Base-by-base conservation (phyloP, 2,113 vertebrate species). In the Thamnophis sirtalis region DNA sequence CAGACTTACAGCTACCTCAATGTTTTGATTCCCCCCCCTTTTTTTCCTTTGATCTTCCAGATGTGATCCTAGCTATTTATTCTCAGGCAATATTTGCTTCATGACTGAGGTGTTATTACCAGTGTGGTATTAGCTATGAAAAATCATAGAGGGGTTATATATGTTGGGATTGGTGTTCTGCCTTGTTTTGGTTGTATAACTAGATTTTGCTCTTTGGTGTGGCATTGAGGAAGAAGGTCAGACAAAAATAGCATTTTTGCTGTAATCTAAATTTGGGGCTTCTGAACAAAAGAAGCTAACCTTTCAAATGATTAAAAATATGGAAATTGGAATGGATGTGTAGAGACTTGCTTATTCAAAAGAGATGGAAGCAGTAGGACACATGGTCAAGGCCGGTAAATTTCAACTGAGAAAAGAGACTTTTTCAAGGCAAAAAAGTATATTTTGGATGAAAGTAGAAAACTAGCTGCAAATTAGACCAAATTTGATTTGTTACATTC, bases 401-500 rank as follows among this genome's bases (percentile, higher is more conserved):
- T 95, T 96, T 92, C 94, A 95, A 91, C 68, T 56, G 0, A n/a
- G 94, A 94, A 90, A 91, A 92, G 73, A 91, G 92, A 90, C 93
- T 95, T 87, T 95, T 96, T 93, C 2, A 80, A 51, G 94, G 58
- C 26, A 94, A 89, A 95, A 63, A 88, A 84, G 73, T 38, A 17
- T 21, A 38, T 80, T 43, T 80, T 7, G 1, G 33, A 43, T 9
- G 73, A 38, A 80, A 80, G 73, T 80, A 7, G 73, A 80, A 80
- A 80, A 68, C 63, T 33, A 33, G 28, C 63, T 68, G 28, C 28
- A 33, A 33, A 38, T 80, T 80, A 21, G 17, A 80, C 1, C 17
- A 80, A 80, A 80, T 21, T 33, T 43, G 73, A 80, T 80, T 80
- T 38, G 73, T 21, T 43, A 38, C 33, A 9, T 80, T 80, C 33